These are phyloP conservation scores for Stenichneumon culpator DNA, from an alignment of 2,888 invertebrate species.

Conservation along the genomic window DNA sequence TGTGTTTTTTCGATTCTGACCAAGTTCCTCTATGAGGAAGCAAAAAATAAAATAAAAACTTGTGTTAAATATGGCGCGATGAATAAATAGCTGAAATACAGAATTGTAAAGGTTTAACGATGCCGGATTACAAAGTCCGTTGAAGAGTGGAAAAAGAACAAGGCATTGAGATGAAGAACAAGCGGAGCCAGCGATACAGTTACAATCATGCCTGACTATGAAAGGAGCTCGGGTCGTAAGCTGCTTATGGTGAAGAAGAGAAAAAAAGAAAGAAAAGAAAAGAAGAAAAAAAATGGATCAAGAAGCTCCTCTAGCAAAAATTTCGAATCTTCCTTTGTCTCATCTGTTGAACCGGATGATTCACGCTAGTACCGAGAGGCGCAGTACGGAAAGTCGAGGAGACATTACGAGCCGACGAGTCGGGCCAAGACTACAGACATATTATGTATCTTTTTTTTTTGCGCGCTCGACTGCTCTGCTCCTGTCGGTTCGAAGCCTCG, in stretches of 20 bases:
- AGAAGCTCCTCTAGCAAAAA: conserved; percentile 36
- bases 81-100: not conserved
- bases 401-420: conserved; percentile 26
- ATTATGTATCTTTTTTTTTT: not conserved
- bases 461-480: conserved; percentile 5
- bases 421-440: conserved; percentile 14
- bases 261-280: not conserved
- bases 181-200: conserved; percentile 4
- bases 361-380: conserved; percentile 4
- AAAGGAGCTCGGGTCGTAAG: conserved; percentile 28
- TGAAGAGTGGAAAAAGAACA: not conserved
- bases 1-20: too few species aligned
- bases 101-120: conserved; percentile 23
- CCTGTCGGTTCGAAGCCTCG: conserved; percentile 30
- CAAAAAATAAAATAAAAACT: not conserved
- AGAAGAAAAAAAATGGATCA: conserved; percentile 38
- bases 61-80: not conserved
- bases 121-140: not conserved
- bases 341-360: conserved; percentile 19
- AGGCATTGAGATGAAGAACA: not conserved
- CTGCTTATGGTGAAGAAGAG: conserved; percentile 22
- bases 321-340: conserved; percentile 42
- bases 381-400: conserved; percentile 16
- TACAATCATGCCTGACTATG: not conserved
- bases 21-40: too few species aligned